Evolutionary conservation across 2,797 vertebrate genomes (phyloP).

Genomic region (Xiphophorus birchmanni): DNA sequence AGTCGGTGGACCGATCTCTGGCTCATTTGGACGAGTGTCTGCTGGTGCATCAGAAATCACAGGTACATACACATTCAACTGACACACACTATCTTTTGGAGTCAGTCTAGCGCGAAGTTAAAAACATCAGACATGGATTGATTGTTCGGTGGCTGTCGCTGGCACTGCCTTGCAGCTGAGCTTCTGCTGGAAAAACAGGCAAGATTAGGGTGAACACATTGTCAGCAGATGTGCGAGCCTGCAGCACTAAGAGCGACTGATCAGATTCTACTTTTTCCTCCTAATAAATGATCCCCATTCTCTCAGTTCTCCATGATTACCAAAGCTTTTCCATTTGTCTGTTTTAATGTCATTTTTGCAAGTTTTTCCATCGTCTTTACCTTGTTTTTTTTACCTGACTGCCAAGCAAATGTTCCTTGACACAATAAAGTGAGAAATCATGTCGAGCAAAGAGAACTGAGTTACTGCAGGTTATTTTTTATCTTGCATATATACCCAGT

Average conservation of each 20-base stretch:
- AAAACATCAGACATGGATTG: constrained; percentile 20
- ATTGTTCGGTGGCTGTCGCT: constrained; percentile 23
- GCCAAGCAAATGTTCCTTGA: constrained; percentile 7
- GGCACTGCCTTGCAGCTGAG: constrained; percentile 15
- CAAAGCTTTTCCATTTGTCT: not conserved
- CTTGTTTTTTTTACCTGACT: constrained; percentile 5
- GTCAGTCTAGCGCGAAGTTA: constrained; percentile 33
- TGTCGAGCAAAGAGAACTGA: constrained; percentile 21
- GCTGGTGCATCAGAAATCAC: constrained; percentile 82
- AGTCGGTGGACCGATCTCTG: constrained; percentile 93
- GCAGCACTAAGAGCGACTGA: constrained; percentile 20
- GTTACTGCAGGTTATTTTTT: constrained; percentile 10
- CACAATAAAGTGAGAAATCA: constrained; percentile 11
- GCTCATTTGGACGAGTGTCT: constrained; percentile 91
- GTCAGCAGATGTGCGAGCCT: constrained; percentile 23
- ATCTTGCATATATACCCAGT: not conserved
- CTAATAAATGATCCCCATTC: not conserved
- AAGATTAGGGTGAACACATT: constrained; percentile 44
- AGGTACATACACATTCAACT: constrained; percentile 74
- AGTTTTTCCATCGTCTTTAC: constrained; percentile 7
- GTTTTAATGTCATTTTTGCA: not conserved
- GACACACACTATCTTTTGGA: not conserved
- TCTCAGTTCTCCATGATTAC: not conserved
- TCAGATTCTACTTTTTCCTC: constrained; percentile 13
- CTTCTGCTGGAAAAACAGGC: constrained; percentile 19